Percentiles rank a stretch among this genome's conserved stretches.
phyloP scores from a whole-genome alignment of 2,113 vertebrate genomes.

The Fulica atra region DNA sequence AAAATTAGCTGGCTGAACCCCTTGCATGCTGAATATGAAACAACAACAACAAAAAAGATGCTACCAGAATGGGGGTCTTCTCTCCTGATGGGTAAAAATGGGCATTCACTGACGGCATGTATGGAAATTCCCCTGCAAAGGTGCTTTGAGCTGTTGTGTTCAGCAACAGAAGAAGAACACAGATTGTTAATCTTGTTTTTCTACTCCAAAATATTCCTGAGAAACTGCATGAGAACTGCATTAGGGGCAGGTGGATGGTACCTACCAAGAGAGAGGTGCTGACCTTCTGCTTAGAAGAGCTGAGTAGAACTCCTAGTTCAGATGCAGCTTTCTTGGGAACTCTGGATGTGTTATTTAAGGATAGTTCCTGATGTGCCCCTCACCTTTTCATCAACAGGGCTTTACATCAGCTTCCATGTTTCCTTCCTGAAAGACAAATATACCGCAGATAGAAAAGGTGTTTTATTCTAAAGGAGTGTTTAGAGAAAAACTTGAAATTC shows the following conservation, averaged over 20 bases:
- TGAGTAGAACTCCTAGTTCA: accelerated
- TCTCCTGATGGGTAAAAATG: not conserved
- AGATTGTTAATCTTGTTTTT: not conserved
- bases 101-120: not conserved
- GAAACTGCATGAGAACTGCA: not conserved
- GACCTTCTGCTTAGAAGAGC: not conserved
- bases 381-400: not conserved
- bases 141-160: not conserved
- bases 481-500: not conserved
- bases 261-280: not conserved
- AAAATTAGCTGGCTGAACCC: not conserved
- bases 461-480: not conserved
- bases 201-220: not conserved
- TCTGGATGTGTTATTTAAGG: not conserved
- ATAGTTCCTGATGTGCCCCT: not conserved
- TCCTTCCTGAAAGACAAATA: not conserved
- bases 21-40: not conserved
- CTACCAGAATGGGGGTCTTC: not conserved
- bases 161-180: not conserved
- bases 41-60: not conserved
- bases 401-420: not conserved
- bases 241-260: not conserved
- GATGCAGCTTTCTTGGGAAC: not conserved
- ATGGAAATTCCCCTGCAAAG: not conserved
- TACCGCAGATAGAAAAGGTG: not conserved